Evolutionary conservation across 2,888 invertebrate species (phyloP), one percentile per base, ranked within the genome.

Genomic region (Dasypogon diadema): DNA sequence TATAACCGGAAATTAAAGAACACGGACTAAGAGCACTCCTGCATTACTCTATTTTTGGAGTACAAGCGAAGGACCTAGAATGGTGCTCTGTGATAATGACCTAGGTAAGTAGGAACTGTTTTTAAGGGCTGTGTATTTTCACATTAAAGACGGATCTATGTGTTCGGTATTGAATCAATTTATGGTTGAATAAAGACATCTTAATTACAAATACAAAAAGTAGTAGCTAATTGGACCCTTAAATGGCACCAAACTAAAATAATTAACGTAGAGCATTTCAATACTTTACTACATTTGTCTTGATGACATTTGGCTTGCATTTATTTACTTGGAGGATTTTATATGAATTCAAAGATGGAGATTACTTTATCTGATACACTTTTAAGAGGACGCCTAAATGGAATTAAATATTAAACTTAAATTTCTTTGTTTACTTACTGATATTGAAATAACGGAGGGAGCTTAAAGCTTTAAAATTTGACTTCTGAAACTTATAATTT

Each of bases 31-130:
- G 55, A 21, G 21, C 22, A 16, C 55, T 55, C 6, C 55, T 22
- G 55, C 16, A 18, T 14, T 60, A 16, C 34, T 34, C 60, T 34
- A 60, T 34, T 60, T 34, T 34, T 37, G 60, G 60, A 16, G n/a
- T 37, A 16, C 21, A 60, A 21, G 18, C 18, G 18, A 12, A 55
- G 42, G 21, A 10, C 46, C 21, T 26, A 65, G 18, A 46, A 65
- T 65, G 65, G 65, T 65, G 4, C 24, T 65, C 42, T 65, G 65
- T 6, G 65, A 65, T 65, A 65, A 46, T 65, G 46, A 42, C 21
- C n/a, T 46, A 42, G 65, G 65, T 65, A 22, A 65, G 65, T 65
- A 21, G 10, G 18, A 21, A 21, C n/a, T 46, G 42, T 22, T 46
- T n/a, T 12, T 55, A 16, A 12, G 22, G 55, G 16, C 48, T n/a